Base-by-base conservation (phyloP, 2,113 vertebrate genomes). In the Rhodinocichla rosea region DNA sequence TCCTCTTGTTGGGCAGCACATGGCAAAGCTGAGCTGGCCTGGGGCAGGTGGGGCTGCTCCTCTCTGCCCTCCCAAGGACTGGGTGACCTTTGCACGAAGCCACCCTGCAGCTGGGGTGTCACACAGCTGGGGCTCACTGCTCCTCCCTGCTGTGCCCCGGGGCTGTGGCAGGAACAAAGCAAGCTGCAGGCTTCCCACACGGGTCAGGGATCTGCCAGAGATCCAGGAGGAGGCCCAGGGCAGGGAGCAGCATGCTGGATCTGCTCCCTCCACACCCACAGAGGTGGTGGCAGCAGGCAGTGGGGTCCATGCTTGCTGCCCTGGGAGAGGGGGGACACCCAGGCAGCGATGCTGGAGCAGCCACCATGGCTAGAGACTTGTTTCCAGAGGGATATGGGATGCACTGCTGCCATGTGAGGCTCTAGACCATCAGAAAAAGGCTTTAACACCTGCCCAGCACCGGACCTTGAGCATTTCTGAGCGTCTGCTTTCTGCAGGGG, bases 141-240 rank as follows among this genome's bases (percentile, higher is more conserved):
- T 86, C 14, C 91, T 44, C 26, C 71, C 26, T 0, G 2, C 57
- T 5, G 59, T 26, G 6, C 56, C 65, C 56, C 0, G 0, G 59
- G 12, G n/a, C 57, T 0, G 0, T 2, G 3, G 71, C 32, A 64
- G 59, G 49, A 80, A 22, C 73, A 52, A 40, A 0, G 0, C 1
- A 4, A 64, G 71, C 50, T 17, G 2, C 45, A 13, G 3, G 9
- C 20, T 81, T 16, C 73, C 32, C 11, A 12, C 47, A 14, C 0
- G 0, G 24, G 42, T 32, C 44, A 17, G 9, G 2, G 28, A 10
- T 8, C 52, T 5, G 47, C 65, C 60, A 10, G 40, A 21, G 30
- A 30, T n/a, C n/a, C 7, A 0, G 3, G 27, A 24, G 1, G 0
- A 32, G 11, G 42, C 20, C 57, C 28, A 5, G 7, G 53, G 27